Evolutionary conservation across 2,888 invertebrate genomes (phyloP).

Genomic region (Helicoverpa assulta): DNA sequence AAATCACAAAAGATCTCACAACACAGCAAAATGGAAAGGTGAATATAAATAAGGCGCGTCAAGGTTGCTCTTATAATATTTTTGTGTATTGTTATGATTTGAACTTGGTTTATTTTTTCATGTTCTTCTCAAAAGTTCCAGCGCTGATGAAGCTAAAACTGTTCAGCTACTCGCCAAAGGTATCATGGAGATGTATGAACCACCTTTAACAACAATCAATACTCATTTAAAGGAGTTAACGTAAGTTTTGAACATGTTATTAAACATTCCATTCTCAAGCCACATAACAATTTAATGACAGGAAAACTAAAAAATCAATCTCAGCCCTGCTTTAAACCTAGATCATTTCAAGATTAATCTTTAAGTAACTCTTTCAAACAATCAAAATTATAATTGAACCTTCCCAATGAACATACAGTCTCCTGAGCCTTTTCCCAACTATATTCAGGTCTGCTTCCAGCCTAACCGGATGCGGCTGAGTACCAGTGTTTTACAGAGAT

Average conservation of each 20-base stretch:
- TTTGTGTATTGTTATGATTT: constrained; percentile 14
- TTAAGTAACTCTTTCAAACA: too few species aligned
- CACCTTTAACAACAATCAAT: constrained; percentile 84
- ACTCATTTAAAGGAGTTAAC: constrained; percentile 86
- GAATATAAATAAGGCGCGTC: not conserved
- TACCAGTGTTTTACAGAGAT: too few species aligned
- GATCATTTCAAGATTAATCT: too few species aligned
- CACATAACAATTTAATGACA: too few species aligned
- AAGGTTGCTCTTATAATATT: not conserved
- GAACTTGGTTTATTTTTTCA: not conserved
- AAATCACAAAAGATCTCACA: not conserved
- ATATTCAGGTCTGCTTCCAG: too few species aligned
- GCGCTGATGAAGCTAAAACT: constrained; percentile 76
- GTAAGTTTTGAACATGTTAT: constrained; percentile 73
- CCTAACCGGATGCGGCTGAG: too few species aligned
- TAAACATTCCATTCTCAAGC: not conserved
- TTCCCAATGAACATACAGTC: too few species aligned
- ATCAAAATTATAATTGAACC: too few species aligned
- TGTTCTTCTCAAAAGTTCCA: constrained; percentile 44
- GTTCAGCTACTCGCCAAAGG: constrained; percentile 83
- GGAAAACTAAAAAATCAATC: too few species aligned
- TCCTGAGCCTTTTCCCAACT: too few species aligned
- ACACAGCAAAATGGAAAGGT: constrained; percentile 41
- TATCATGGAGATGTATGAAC: constrained; percentile 84
- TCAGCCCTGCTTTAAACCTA: too few species aligned